Conservation (phyloP, 2,888 invertebrate genomes). For the Pyrrhosoma nymphula region DNA sequence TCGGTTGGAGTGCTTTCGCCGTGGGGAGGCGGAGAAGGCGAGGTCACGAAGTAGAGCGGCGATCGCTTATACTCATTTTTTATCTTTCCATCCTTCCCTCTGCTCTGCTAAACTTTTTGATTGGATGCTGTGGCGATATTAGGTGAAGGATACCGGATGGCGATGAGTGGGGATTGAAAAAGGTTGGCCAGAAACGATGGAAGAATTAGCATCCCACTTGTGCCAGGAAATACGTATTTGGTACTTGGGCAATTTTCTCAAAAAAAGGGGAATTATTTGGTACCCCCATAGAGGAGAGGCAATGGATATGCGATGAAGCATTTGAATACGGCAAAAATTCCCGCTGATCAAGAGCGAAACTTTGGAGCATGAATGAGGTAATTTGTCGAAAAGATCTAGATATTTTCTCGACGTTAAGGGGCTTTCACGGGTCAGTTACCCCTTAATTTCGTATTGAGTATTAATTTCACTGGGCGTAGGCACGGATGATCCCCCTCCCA, state of each 20-base stretch:
- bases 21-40: background rate
- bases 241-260: background rate
- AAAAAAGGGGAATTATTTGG: background rate
- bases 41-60: constrained; percentile 57
- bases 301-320: no score
- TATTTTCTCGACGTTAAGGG: no score
- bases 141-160: constrained; percentile 7
- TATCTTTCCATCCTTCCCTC: background rate
- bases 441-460: no score
- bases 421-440: no score
- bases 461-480: no score
- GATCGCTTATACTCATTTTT: constrained; percentile 21
- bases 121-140: background rate
- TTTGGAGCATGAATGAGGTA: no score
- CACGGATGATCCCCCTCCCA: no score
- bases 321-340: no score
- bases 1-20: constrained; percentile 19
- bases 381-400: no score
- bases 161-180: background rate
- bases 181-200: background rate
- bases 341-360: no score
- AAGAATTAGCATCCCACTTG: background rate
- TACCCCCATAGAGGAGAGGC: no score
- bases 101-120: background rate
- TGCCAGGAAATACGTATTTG: background rate